Base-by-base conservation (phyloP, 2,888 invertebrate genomes). In the Tuberolachnus salignus region DNA sequence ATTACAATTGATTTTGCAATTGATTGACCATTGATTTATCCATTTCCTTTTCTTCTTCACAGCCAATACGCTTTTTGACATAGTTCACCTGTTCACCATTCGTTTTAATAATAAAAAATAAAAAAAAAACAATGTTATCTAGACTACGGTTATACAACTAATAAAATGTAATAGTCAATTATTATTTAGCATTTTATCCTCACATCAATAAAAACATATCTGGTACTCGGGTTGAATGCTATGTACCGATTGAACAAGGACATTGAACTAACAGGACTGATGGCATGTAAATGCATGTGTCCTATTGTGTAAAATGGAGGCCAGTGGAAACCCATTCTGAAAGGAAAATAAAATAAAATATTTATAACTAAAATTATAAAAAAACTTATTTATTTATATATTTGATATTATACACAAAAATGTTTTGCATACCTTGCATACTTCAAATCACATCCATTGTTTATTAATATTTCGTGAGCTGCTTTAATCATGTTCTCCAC, bases 271-370 rank as follows among this genome's bases (percentile, higher is more conserved):
- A 89, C 88, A 0, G 96, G 95, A 0, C 92, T 91, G 74, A 97
- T 95, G 0, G 91, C 89, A 84, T 97, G 97, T 80, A 97, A 87
- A 85, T 97, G 97, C 9, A 95, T 86, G 86, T 97, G 97, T 66
- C 87, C 85, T 0, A 97, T 89, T 1, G 92, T 91, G 80, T 92
- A 90, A 86, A 95, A 95, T 0, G 97, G 97, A 0, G 97, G 96
- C 91, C 94, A 92, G 85, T 97, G 96, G 84, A 95, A 97, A 0
- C 97, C 97, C 61, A 91, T 87, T 67, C 90, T 87, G 63, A 75
- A 61, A 23, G 34, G 19, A 66, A 61, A 51, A 55, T 26, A 71
- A 26, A 63, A 72, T 21, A 72, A 72, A 51, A 42, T 34, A 42
- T 72, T 34, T 34, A 23, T 49, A 64, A 67, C 69, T 34, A 46